These are phyloP conservation scores for Brachyhypopomus gauderio DNA, from an alignment of 2,113 vertebrate genomes.

Conservation along the genomic window DNA sequence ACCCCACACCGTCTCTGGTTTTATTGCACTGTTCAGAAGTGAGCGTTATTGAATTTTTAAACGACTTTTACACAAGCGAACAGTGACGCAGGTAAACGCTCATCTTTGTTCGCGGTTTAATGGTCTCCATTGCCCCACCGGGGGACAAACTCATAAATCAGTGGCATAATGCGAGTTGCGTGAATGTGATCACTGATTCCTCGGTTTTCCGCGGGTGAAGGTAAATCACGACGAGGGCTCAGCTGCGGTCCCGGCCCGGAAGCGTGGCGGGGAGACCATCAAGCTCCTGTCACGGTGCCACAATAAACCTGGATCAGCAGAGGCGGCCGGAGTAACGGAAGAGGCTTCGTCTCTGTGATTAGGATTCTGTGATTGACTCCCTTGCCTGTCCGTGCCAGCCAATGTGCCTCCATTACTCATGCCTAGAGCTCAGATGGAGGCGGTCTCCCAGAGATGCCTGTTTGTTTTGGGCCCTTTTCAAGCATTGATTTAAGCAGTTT, in stretches of 20 bases:
- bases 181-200: conserved; percentile 41
- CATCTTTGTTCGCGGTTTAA: conserved; percentile 28
- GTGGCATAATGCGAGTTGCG: conserved; percentile 26
- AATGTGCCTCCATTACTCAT: not conserved
- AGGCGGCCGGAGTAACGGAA: not conserved
- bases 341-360: not conserved
- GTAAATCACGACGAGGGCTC: conserved; percentile 44
- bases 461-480: not conserved
- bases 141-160: conserved; percentile 51
- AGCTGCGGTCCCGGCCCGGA: conserved; percentile 3
- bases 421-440: not conserved
- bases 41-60: conserved; percentile 15
- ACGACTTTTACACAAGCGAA: conserved; percentile 23
- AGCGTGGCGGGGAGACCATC: conserved; percentile 8
- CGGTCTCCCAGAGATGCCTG: not conserved
- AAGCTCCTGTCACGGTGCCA: conserved; percentile 16
- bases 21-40: conserved; percentile 2
- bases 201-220: conserved; percentile 26
- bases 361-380: conserved; percentile 8
- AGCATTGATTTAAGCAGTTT: too few species aligned
- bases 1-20: not conserved
- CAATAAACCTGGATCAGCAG: conserved; percentile 26
- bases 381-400: not conserved
- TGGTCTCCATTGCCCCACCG: conserved; percentile 12
- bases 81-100: conserved; percentile 21